phyloP scores from a whole-genome alignment of 2,888 invertebrate genomes.

The Parnassius orleans region DNA sequence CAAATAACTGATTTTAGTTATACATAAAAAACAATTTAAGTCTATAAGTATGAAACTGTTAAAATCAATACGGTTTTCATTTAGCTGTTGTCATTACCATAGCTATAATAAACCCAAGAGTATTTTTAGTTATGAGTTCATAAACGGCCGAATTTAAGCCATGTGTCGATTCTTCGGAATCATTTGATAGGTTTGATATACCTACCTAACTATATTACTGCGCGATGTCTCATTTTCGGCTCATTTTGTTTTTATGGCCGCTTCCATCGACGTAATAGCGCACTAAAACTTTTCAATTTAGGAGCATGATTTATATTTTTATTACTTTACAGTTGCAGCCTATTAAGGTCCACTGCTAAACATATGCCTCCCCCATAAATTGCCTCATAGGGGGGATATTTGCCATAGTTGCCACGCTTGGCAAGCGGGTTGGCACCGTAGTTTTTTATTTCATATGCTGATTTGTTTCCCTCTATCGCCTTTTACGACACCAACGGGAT shows the following conservation, averaged over 20 bases:
- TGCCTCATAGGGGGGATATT: too few species aligned
- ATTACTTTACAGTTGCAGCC: background rate
- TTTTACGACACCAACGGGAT: too few species aligned
- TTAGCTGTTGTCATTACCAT: slow-evolving; percentile 2
- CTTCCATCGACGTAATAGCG: slow-evolving; percentile 7
- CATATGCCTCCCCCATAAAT: too few species aligned
- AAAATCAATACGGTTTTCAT: slow-evolving; percentile 6
- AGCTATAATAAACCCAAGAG: slow-evolving; percentile 19
- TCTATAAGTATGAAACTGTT: too few species aligned
- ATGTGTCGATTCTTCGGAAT: slow-evolving; percentile 21
- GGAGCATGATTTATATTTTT: slow-evolving; percentile 2
- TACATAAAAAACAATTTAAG: too few species aligned
- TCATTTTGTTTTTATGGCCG: slow-evolving; percentile 20
- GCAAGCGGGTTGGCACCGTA: too few species aligned
- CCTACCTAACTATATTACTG: slow-evolving; percentile 1
- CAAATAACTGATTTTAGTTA: too few species aligned
- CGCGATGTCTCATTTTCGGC: slow-evolving; percentile 22
- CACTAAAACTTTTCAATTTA: slow-evolving; percentile 6
- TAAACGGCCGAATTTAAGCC: slow-evolving; percentile 15
- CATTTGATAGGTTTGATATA: slow-evolving; percentile 10
- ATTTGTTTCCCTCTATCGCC: too few species aligned
- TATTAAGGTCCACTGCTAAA: too few species aligned
- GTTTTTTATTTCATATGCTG: too few species aligned
- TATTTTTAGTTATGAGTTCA: slow-evolving; percentile 26
- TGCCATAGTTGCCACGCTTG: too few species aligned